A percentile compares a stretch with the other conserved stretches of the same genome.
Conservation (phyloP, 2,888 invertebrate species). For the Embidobia sp. region DNA sequence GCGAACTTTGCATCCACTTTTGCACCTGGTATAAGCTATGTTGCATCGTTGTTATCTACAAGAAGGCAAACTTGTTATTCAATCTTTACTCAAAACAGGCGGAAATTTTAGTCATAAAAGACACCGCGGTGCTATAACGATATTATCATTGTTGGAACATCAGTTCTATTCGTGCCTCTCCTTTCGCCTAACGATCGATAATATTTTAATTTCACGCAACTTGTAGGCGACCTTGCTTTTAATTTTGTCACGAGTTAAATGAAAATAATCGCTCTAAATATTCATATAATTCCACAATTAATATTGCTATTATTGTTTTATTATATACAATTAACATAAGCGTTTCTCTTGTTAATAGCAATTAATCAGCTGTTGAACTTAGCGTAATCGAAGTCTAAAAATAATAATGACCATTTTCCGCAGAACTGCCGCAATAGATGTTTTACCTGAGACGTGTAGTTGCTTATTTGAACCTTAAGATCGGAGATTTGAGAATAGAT, state of each 20-base stretch:
- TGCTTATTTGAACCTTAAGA: slow-evolving; percentile 84
- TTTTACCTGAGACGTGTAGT: slow-evolving; percentile 82
- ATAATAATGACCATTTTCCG: background rate
- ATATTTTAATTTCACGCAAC: slow-evolving; percentile 27
- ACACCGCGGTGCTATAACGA: background rate
- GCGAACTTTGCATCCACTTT: slow-evolving; percentile 84
- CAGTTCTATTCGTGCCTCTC: slow-evolving; percentile 2
- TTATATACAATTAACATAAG: too few species aligned
- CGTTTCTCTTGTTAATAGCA: too few species aligned
- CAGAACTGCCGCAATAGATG: background rate
- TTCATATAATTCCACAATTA: too few species aligned
- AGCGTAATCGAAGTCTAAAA: background rate
- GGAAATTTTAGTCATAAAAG: slow-evolving; percentile 3
- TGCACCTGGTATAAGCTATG: slow-evolving; percentile 83
- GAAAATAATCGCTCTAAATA: too few species aligned
- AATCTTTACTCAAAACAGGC: background rate
- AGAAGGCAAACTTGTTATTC: slow-evolving; percentile 1
- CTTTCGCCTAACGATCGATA: slow-evolving; percentile 14
- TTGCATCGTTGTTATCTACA: slow-evolving; percentile 81
- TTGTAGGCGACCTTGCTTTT: slow-evolving; percentile 17
- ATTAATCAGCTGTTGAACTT: too few species aligned
- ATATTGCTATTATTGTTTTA: too few species aligned
- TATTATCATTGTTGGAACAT: background rate
- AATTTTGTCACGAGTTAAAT: slow-evolving; percentile 5
- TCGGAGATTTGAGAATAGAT: slow-evolving; percentile 84